Evolutionary conservation across 2,888 invertebrate genomes (phyloP), one percentile per base, ranked within the genome.

Genomic region (Apamea crenata): DNA sequence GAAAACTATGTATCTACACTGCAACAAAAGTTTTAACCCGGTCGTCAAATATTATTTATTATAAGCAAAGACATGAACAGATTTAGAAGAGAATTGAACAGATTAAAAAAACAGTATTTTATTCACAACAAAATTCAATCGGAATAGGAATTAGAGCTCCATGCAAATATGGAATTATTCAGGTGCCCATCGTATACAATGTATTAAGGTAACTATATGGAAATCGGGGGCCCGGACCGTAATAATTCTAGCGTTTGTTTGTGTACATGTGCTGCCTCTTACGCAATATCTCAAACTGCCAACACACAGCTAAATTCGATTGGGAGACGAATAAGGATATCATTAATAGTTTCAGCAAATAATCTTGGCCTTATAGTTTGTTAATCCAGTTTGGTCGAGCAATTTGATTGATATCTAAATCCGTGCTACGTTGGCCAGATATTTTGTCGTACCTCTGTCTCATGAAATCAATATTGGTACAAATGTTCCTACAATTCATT

Each of bases 91-190:
- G 5, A 56, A 40, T 29, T 8, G 7, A 32, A 47, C 36, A 10
- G 40, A 40, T 82, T 73, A 53, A 63, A 59, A 69, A n/a, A 44
- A 80, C 66, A 44, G 18, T 40, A 61, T 44, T 79, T 59, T 61
- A 81, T 81, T 73, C 68, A 53, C 32, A 82, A 68, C 61, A 78
- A 61, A 84, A 87, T 87, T 81, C 81, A 81, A 80, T 81, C 71
- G 72, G 71, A 79, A 87, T 85, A 80, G 81, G 78, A 84, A 89
- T 89, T 88, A 84, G 79, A 83, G 32, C 53, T 73, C 74, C 80
- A 88, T 87, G 74, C 82, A 83, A 87, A 90, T 90, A 84, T 87
- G 74, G 82, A 89, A 89, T 88, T 87, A 90, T 90, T 87, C 88
- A 87, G 89, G 79, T 82, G 85, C 78, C 80, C 83, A 78, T 82